Percentiles rank a stretch among this genome's conserved stretches.
These are phyloP conservation scores for Peromyscus polionotus DNA, from an alignment of 2,113 vertebrate genomes.

Conservation along the genomic window DNA sequence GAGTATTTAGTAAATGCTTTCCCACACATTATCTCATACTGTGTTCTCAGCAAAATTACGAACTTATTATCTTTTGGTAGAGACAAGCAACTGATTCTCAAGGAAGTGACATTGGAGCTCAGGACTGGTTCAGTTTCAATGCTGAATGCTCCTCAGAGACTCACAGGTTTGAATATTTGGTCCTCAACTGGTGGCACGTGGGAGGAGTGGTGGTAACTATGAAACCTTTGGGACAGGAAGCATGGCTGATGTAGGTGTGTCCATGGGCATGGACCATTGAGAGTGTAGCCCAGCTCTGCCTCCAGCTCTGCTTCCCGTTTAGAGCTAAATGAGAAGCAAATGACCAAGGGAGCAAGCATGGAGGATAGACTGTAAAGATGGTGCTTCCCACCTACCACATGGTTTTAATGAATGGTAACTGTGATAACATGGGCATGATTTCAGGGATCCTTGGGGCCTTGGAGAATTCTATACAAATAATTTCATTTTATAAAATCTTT, in stretches of 20 bases:
- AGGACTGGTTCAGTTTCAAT: background rate
- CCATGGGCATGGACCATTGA: background rate
- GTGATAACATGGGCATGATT: no score
- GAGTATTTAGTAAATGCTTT: background rate
- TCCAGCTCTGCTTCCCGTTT: background rate
- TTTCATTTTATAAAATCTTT: background rate
- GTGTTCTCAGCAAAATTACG: constrained; percentile 18
- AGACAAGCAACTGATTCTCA: background rate
- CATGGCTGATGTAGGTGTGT: background rate
- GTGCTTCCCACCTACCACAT: accelerated
- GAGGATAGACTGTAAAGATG: background rate
- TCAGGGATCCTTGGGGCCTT: background rate
- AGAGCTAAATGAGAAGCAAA: background rate
- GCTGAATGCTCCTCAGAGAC: background rate
- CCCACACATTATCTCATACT: background rate
- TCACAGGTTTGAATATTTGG: background rate
- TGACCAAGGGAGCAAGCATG: no score
- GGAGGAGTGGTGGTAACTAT: background rate
- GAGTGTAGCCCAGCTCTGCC: background rate
- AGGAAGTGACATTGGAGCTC: background rate
- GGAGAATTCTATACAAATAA: background rate
- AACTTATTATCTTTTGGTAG: background rate
- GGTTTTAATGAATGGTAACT: background rate
- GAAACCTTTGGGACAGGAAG: background rate
- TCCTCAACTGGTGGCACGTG: background rate